Evolutionary conservation across 2,888 invertebrate species (phyloP).

Genomic region (Mesorhabditis belari): DNA sequence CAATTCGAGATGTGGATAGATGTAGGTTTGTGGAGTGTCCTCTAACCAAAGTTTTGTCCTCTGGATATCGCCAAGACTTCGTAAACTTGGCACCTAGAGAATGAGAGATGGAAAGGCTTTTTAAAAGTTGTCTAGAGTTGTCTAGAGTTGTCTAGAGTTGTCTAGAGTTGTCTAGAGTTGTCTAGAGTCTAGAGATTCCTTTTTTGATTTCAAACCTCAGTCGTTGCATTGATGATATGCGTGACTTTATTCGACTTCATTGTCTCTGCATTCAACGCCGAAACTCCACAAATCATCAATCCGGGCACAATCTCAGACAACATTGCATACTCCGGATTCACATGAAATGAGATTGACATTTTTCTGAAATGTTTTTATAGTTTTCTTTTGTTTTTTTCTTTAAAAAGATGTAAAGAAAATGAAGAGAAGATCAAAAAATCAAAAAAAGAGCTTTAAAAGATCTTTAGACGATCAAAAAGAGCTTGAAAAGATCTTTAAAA

Average conservation of each 20-base stretch:
- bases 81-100: slow-evolving; percentile 44
- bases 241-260: slow-evolving; percentile 65
- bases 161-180: not conserved
- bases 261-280: slow-evolving; percentile 66
- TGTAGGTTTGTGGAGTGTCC: slow-evolving; percentile 47
- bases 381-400: too few species aligned
- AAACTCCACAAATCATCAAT: slow-evolving; percentile 74
- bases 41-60: slow-evolving; percentile 52
- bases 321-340: slow-evolving; percentile 50
- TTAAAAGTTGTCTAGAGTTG: not conserved
- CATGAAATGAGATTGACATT: slow-evolving; percentile 43
- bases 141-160: not conserved
- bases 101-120: not conserved
- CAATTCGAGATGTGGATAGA: slow-evolving; percentile 46
- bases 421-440: too few species aligned
- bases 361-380: not conserved
- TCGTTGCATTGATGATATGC: slow-evolving; percentile 74
- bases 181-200: slow-evolving; percentile 10
- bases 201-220: slow-evolving; percentile 59
- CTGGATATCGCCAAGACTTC: slow-evolving; percentile 46
- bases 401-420: not conserved
- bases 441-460: too few species aligned
- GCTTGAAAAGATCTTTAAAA: too few species aligned
- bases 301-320: slow-evolving; percentile 56
- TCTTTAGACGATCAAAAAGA: too few species aligned